Base-by-base conservation (phyloP, 2,888 invertebrate genomes). In the Agrotis ipsilon region DNA sequence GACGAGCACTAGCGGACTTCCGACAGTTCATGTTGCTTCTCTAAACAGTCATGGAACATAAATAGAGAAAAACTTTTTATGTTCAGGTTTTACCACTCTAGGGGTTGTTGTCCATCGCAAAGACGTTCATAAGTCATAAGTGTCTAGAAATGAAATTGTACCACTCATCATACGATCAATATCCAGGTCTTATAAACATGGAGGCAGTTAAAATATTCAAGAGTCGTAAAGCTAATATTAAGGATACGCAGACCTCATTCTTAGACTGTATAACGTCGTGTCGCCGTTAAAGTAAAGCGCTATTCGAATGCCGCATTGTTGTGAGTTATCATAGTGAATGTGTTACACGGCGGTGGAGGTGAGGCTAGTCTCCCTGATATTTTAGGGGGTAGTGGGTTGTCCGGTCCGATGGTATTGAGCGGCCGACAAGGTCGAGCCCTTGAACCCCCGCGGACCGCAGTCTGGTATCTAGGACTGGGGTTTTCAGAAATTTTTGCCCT, bases 401-500 rank as follows among this genome's bases (percentile, higher is more conserved):
- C 97, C 97, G 55, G 97, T 98, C 98, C 51, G 98, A 98, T 66
- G 98, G 98, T 67, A 98, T 98, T 89, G 97, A 99, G 79, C 98
- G 98, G 76, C 97, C 97, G 19, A 97, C 98, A 60, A 99, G 99
- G 96, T 97, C 98, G 73, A 98, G 98, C 64, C 99, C 99, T 86
- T 98, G 98, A 92, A 99, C 99, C 46, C 86, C 68, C 67, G 94
- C 98, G 71, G 72, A 73, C 81, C 80, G 72, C 72, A 81, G 68
- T 68, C 72, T 66, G 46, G 60, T 70, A 76, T 75, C 90, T 93
- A 91, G 88, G 87, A 90, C 87, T 90, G 67, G 81, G 77, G 67
- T 84, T 88, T 89, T 87, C 79, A 80, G 70, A 84, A 61, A 76
- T 46, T 77, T 82, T 77, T 84, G 60, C 24, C 43, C 74, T 75